phyloP scores from a whole-genome alignment of 2,797 vertebrate genomes.

The Darevskia nairensis region DNA sequence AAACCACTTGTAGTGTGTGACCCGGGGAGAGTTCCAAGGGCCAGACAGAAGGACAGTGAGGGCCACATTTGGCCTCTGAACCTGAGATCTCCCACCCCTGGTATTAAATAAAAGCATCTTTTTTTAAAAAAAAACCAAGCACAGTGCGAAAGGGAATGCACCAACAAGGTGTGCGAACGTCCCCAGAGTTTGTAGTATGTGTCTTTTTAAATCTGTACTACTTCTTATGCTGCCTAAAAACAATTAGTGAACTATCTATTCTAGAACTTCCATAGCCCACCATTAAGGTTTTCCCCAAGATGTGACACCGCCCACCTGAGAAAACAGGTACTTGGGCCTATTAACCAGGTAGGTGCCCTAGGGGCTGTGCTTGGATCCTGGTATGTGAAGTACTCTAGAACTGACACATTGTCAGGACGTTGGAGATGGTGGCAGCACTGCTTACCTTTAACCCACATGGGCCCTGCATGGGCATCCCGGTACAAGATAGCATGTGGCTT shows the following conservation, averaged over 20 bases:
- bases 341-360: background rate
- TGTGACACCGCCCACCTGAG: background rate
- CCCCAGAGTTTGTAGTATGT: background rate
- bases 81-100: too few relatives aligned
- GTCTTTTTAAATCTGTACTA: background rate
- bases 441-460: constrained; percentile 83
- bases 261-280: too few relatives aligned
- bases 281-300: background rate
- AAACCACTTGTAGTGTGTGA: too few relatives aligned
- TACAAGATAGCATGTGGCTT: constrained; percentile 74
- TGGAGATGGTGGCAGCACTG: constrained; percentile 4
- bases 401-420: background rate
- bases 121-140: background rate
- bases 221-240: background rate
- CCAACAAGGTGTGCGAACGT: background rate
- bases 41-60: too few relatives aligned
- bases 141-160: background rate
- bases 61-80: too few relatives aligned
- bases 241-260: background rate
- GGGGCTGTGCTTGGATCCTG: background rate
- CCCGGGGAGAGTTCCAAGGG: too few relatives aligned
- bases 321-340: background rate
- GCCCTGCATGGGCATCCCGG: constrained; percentile 86
- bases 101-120: too few relatives aligned
- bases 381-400: background rate